Conservation (phyloP, 2,888 invertebrate genomes). For the Melolontha melolontha region DNA sequence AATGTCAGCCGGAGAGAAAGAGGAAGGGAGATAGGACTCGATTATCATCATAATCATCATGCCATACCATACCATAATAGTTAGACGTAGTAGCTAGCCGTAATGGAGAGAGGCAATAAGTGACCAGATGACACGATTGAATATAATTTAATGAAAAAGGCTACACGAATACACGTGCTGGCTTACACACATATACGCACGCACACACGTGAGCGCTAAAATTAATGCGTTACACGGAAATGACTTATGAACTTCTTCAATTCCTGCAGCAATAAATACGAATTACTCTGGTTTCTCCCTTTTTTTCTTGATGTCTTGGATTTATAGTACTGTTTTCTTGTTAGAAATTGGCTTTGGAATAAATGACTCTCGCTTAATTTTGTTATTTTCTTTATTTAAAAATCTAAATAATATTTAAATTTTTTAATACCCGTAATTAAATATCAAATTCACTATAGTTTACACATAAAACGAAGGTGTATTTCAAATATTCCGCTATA, state of each 20-base stretch:
- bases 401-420: neutral
- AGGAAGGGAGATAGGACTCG: slow-evolving; percentile 1
- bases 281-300: slow-evolving; percentile 24
- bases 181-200: too few relatives aligned
- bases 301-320: neutral
- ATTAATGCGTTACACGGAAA: slow-evolving; percentile 13
- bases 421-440: too few relatives aligned
- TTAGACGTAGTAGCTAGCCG: slow-evolving; percentile 9
- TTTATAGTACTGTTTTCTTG: slow-evolving; percentile 14
- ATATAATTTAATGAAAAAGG: slow-evolving; percentile 39
- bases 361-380: neutral
- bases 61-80: neutral
- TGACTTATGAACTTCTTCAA: slow-evolving; percentile 32
- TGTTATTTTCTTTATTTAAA: slow-evolving; percentile 8
- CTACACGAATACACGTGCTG: too few relatives aligned
- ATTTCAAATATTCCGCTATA: too few relatives aligned
- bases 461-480: too few relatives aligned
- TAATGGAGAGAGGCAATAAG: slow-evolving; percentile 33
- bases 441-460: too few relatives aligned
- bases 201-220: slow-evolving; percentile 10
- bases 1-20: slow-evolving; percentile 45
- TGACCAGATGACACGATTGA: slow-evolving; percentile 40
- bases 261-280: slow-evolving; percentile 22
- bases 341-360: slow-evolving; percentile 12
- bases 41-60: neutral